These are phyloP conservation scores for Seriola aureovittata DNA, from an alignment of 2,113 vertebrate species.

Conservation along the genomic window DNA sequence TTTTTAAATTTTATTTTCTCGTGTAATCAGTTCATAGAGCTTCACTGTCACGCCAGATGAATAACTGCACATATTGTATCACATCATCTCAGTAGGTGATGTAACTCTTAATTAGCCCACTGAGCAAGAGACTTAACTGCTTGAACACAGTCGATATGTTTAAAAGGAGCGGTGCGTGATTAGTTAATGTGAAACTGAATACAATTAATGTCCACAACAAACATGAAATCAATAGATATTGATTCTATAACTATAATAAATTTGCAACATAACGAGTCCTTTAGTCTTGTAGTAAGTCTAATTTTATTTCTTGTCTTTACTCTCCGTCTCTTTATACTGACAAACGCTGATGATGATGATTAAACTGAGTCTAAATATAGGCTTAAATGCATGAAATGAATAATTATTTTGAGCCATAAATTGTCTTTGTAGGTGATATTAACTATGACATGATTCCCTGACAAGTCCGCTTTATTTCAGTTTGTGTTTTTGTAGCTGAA, in stretches of 20 bases:
- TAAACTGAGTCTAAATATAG: neutral
- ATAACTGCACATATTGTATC: neutral
- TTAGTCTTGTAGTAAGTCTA: neutral
- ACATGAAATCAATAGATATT: neutral
- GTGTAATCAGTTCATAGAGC: neutral
- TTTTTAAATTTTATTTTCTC: neutral
- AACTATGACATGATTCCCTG: neutral
- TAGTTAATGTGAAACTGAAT: slow-evolving; percentile 9
- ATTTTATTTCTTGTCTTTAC: neutral
- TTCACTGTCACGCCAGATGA: slow-evolving; percentile 16
- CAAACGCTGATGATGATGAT: too few species aligned
- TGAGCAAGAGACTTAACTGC: neutral
- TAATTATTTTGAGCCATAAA: slow-evolving; percentile 2
- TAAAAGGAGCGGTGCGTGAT: neutral
- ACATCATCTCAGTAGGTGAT: neutral
- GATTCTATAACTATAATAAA: neutral
- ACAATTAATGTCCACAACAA: neutral
- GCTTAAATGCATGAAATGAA: neutral
- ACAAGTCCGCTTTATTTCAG: too few species aligned
- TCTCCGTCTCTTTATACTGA: neutral
- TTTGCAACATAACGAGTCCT: neutral
- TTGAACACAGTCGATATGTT: neutral
- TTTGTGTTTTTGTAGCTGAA: neutral
- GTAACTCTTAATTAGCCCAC: slow-evolving; percentile 19
- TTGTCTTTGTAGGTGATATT: neutral